A percentile compares a stretch with the other conserved stretches of the same genome.
Evolutionary conservation across 1,140 invertebrate genomes (phyloP).

Genomic region (Drosophila insularis): DNA sequence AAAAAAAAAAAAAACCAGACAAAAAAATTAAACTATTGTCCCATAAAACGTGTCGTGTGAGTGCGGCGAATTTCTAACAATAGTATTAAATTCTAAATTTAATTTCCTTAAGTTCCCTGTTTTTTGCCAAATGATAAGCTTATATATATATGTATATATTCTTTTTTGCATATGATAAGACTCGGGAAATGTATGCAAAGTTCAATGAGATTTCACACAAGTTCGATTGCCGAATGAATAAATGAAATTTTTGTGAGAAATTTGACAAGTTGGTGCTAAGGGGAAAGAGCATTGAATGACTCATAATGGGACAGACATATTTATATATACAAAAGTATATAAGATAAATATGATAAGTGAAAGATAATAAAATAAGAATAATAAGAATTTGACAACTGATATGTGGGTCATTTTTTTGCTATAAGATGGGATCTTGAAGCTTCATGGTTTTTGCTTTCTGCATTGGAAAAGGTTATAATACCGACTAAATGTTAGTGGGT

Average conservation of each 20-base stretch:
- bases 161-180: background rate
- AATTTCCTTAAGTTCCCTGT: background rate
- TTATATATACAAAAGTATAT: background rate
- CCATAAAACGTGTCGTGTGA: constrained; percentile 6
- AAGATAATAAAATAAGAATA: background rate
- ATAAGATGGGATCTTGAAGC: no score
- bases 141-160: background rate
- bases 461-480: no score
- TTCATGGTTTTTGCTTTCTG: no score
- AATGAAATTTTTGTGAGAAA: constrained; percentile 6
- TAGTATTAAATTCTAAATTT: constrained; percentile 3
- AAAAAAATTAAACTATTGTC: constrained; percentile 7
- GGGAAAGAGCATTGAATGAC: background rate
- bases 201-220: constrained; percentile 3
- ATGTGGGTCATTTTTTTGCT: no score
- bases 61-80: constrained; percentile 14
- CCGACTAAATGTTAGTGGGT: no score
- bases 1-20: background rate
- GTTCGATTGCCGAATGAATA: background rate
- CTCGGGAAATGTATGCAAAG: background rate
- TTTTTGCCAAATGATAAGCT: background rate
- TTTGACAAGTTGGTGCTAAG: constrained; percentile 14
- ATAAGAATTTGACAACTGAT: no score
- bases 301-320: background rate
- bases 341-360: constrained; percentile 8